A percentile compares a stretch with the other conserved stretches of the same genome.
Conservation (phyloP, 2,113 vertebrate genomes). For the Columbina picui region DNA sequence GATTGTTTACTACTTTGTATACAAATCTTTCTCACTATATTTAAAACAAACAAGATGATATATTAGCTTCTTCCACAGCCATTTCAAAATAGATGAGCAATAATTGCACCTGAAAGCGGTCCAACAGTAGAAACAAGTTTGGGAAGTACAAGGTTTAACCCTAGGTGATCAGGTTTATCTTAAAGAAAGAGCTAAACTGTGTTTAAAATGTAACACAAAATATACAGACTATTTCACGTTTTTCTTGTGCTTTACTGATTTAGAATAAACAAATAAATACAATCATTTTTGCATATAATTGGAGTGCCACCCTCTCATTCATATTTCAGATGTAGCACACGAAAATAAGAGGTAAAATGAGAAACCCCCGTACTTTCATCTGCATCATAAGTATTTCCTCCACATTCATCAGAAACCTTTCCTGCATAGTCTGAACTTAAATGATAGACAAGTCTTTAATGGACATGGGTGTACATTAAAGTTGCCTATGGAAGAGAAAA, state of each 20-base stretch:
- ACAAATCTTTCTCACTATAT: neutral
- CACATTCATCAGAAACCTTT: neutral
- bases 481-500: neutral
- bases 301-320: neutral
- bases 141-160: neutral
- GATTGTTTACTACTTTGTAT: neutral
- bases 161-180: neutral
- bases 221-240: neutral
- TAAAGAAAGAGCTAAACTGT: neutral
- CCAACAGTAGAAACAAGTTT: neutral
- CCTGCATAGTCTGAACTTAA: neutral
- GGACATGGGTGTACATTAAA: neutral
- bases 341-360: neutral
- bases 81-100: neutral
- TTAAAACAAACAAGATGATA: neutral
- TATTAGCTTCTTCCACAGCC: neutral
- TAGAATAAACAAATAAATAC: neutral
- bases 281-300: neutral
- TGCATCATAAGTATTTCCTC: neutral
- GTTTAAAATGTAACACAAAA: neutral
- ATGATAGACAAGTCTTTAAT: neutral
- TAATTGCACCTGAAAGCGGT: neutral
- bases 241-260: neutral
- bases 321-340: neutral
- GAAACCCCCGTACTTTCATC: neutral